Evolutionary conservation across 2,888 invertebrate species (phyloP), one percentile per base, ranked within the genome.

Genomic region (Lasioglossum marginatum): DNA sequence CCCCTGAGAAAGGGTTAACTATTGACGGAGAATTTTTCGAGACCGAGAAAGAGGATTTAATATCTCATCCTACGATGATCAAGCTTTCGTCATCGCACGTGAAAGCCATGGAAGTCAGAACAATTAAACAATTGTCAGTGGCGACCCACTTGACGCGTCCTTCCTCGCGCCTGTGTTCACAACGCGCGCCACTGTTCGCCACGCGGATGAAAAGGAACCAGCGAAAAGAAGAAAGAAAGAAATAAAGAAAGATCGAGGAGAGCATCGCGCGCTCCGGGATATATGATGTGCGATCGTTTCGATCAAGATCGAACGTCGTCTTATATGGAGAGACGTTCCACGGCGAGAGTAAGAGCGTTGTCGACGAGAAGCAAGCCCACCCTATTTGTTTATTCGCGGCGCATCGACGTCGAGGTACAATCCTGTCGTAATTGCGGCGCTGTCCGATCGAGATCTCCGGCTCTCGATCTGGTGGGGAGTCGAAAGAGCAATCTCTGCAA

Each of bases 41-140:
- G 4, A 31, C 16, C 31, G 16, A 16, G 60, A 16, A 63, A 27
- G 60, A 16, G 5, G 31, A 63, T 31, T 27, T 0, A 5, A 63
- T 63, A 16, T 31, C 60, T 63, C 60, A 31, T 63, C 1, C 31
- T 2, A 6, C 14, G 14, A 31, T 31, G 16, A 63, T 63, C 16
- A 6, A 27, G 60, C 27, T 63, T 27, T 68, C 34, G 4, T 68
- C 68, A 37, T 68, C 40, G 34, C 78, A 79, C 85, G 89, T 86
- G 91, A 91, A 91, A 91, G 87, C 85, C 83, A 71, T 68, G 81
- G 71, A 70, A 71, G 77, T 40, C 60, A 75, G 87, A 86, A 92
- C 91, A 92, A 92, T 92, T 92, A 92, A 92, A 92, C 88, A 92
- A 92, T 92, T 91, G 91, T 92, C 90, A 81, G 81, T 34, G 27